phyloP scores from a whole-genome alignment of 2,113 vertebrate genomes.

The Sinocyclocheilus anshuiensis region DNA sequence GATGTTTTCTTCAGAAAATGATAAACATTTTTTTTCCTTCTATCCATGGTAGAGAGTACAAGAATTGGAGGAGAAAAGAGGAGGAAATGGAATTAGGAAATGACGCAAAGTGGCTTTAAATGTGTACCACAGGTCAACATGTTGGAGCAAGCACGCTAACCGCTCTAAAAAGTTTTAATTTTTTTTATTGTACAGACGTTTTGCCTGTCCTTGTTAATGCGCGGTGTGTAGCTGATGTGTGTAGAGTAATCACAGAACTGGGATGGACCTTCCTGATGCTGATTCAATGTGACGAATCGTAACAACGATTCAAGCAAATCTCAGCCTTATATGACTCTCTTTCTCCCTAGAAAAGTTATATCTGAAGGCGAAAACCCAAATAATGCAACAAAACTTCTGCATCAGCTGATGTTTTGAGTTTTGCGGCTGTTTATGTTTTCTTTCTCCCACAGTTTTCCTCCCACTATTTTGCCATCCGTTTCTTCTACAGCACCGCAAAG shows the following conservation, averaged over 20 bases:
- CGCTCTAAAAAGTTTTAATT: not conserved
- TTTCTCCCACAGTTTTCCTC: slow-evolving; percentile 22
- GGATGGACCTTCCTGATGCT: not conserved
- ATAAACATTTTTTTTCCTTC: not conserved
- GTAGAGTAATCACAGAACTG: not conserved
- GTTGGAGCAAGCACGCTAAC: not conserved
- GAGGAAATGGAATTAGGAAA: not conserved
- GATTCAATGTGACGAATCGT: not conserved
- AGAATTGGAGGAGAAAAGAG: not conserved
- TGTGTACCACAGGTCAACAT: not conserved
- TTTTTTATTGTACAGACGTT: too few relatives aligned
- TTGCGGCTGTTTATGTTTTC: slow-evolving; percentile 2
- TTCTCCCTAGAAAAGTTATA: not conserved
- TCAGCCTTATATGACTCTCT: not conserved
- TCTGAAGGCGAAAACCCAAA: slow-evolving; percentile 2
- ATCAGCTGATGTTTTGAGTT: slow-evolving; percentile 32
- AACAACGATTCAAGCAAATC: not conserved
- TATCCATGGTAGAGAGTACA: not conserved
- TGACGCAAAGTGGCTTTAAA: not conserved
- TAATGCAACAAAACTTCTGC: not conserved
- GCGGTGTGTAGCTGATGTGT: not conserved
- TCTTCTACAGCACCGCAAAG: not conserved
- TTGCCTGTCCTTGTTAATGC: not conserved
- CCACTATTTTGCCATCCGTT: slow-evolving; percentile 12
- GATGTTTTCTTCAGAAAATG: not conserved